Percentiles rank a stretch among this genome's conserved stretches.
Conservation (phyloP, 2,113 vertebrate genomes). For the Triplophysa siluroides region DNA sequence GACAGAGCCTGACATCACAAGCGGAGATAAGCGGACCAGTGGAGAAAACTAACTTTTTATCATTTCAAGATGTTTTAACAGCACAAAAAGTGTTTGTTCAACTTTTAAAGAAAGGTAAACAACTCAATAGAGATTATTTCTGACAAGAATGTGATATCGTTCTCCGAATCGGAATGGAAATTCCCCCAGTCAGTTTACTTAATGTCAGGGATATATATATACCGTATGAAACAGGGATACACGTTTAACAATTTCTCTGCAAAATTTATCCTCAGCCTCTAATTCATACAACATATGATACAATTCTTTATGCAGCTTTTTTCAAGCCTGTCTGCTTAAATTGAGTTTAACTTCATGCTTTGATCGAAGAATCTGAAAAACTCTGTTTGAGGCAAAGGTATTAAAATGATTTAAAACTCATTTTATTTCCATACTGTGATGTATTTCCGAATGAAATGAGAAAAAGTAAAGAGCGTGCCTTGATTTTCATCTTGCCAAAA, state of each 20-base stretch:
- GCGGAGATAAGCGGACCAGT: conserved; percentile 40
- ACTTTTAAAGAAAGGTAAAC: background rate
- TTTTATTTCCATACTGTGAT: too few relatives aligned
- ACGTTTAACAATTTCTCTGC: background rate
- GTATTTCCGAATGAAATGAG: too few relatives aligned
- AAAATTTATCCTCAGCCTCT: background rate
- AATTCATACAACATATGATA: too few relatives aligned
- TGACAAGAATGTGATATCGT: background rate
- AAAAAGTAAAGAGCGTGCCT: too few relatives aligned
- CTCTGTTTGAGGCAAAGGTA: background rate
- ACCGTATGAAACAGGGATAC: too few relatives aligned
- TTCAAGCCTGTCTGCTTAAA: background rate
- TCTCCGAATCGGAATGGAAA: background rate
- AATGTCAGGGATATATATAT: too few relatives aligned
- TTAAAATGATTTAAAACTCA: background rate
- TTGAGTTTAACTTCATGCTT: background rate
- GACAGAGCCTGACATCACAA: conserved; percentile 36
- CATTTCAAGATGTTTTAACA: background rate
- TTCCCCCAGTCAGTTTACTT: background rate
- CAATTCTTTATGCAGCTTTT: too few relatives aligned
- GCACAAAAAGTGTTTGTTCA: background rate
- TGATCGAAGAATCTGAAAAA: conserved; percentile 4
- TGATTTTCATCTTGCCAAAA: too few relatives aligned
- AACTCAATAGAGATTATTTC: background rate
- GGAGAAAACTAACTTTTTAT: conserved; percentile 37